These are phyloP conservation scores for Hylaeus anthracinus DNA, from an alignment of 1,140 invertebrate species.

Conservation along the genomic window DNA sequence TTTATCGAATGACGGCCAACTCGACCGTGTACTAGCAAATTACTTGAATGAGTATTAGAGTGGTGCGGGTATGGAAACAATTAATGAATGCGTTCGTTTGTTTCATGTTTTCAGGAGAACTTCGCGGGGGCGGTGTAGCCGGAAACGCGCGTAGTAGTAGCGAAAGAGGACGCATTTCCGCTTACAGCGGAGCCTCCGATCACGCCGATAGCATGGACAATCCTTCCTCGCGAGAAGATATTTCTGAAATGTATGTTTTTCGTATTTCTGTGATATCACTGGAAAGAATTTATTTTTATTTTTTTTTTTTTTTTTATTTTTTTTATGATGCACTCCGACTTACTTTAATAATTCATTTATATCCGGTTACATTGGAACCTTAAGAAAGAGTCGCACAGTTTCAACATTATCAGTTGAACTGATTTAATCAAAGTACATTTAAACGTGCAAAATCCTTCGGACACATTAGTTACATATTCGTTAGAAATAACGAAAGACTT, in stretches of 20 bases:
- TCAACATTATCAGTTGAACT: not conserved
- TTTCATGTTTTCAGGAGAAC: slow-evolving; percentile 67
- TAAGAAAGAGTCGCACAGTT: not conserved
- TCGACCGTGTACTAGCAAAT: not conserved
- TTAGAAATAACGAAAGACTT: not conserved
- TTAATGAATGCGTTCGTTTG: slow-evolving; percentile 38
- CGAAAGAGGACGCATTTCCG: slow-evolving; percentile 76
- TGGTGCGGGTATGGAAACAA: not conserved
- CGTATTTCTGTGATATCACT: not conserved
- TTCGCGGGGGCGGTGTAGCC: slow-evolving; percentile 70
- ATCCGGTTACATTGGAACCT: not conserved
- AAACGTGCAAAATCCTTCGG: too few relatives aligned
- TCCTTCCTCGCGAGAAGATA: slow-evolving; percentile 78
- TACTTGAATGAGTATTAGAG: not conserved
- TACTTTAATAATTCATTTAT: not conserved
- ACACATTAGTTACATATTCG: too few relatives aligned
- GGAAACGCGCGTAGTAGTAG: slow-evolving; percentile 73
- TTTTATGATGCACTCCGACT: too few relatives aligned
- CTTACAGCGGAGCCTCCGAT: slow-evolving; percentile 70
- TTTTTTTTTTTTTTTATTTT: not conserved
- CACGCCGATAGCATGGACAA: slow-evolving; percentile 78
- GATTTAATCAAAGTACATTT: too few relatives aligned
- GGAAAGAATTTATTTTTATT: not conserved
- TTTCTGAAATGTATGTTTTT: slow-evolving; percentile 78
- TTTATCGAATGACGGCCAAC: not conserved